Percentiles rank a stretch among this genome's conserved stretches.
These are phyloP conservation scores for Atopsyche davidsoni DNA, from an alignment of 1,140 invertebrate species.

Conservation along the genomic window DNA sequence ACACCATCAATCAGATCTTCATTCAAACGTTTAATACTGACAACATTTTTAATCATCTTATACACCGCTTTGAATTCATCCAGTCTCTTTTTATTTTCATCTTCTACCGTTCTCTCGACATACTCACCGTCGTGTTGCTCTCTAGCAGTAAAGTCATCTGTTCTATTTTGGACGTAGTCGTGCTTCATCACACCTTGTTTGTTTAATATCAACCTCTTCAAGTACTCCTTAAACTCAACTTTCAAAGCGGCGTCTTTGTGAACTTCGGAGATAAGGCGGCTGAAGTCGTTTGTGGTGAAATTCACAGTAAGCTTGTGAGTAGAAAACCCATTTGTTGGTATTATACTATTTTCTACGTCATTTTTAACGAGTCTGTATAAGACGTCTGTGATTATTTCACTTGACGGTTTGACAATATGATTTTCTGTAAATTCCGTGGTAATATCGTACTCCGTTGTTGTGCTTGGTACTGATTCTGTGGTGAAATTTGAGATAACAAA, in stretches of 20 bases:
- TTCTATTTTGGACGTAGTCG: background rate
- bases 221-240: conserved; percentile 19
- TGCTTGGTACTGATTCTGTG: no score
- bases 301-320: conserved; percentile 1
- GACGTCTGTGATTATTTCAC: background rate
- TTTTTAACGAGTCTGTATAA: conserved; percentile 10
- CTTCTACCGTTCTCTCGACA: no score
- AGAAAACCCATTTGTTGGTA: background rate
- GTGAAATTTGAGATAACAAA: no score
- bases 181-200: background rate
- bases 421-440: background rate
- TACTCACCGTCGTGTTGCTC: no score
- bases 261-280: conserved; percentile 8
- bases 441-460: no score
- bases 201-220: conserved; percentile 5
- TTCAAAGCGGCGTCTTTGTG: conserved; percentile 9
- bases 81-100: no score
- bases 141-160: no score
- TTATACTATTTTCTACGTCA: conserved; percentile 5
- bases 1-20: no score
- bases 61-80: no score
- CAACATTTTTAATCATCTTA: no score
- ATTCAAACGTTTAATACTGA: no score
- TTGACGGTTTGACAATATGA: no score
- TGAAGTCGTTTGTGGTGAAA: conserved; percentile 14